Base-by-base conservation (phyloP, 2,888 invertebrate species). In the Augochlorella aurata region DNA sequence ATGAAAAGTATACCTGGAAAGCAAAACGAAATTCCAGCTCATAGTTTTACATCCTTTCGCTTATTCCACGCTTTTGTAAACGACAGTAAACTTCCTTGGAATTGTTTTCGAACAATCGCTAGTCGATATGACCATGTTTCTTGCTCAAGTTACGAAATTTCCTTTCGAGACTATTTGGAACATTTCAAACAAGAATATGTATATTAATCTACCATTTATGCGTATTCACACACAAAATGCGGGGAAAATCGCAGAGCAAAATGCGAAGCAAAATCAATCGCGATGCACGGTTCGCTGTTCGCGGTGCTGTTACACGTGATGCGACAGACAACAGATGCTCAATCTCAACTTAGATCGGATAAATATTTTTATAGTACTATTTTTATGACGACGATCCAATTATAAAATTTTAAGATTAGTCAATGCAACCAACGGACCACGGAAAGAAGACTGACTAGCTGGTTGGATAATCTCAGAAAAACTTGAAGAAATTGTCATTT, bases 361-460 rank as follows among this genome's bases (percentile, higher is more conserved):
- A 86, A 82, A 87, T 79, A 86, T 84, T 87, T 78, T 67, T 47
- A 29, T 65, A 70, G 54, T 58, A 68, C 73, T 79, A 86, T 85
- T 86, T 82, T 77, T 63, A 45, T 69, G 50, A 71, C 54, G 71
- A 49, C 45, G 21, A 54, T 45, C 29, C 61, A 29, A 47, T 58
- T n/a, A 9, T 3, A 29, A n/a, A 50, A 14, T 47, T 49, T 63
- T 61, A 24, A 14, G 49, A 61, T 45, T 66, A 21, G 4, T 29
- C 49, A 5, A 24, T 16, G 47, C n/a, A 38, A 45, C 21, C 18
- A 61, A 21, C 24, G n/a, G 44, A 45, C 16, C 61, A 12, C 61
- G 29, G 44, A 9, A n/a, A 18, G 10, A 65, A 4, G 18, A 38
- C 50, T 18, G 50, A 50, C 50, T n/a, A 50, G 50, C 18, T 50